phyloP scores from a whole-genome alignment of 1,140 invertebrate species.

The Arion vulgaris region DNA sequence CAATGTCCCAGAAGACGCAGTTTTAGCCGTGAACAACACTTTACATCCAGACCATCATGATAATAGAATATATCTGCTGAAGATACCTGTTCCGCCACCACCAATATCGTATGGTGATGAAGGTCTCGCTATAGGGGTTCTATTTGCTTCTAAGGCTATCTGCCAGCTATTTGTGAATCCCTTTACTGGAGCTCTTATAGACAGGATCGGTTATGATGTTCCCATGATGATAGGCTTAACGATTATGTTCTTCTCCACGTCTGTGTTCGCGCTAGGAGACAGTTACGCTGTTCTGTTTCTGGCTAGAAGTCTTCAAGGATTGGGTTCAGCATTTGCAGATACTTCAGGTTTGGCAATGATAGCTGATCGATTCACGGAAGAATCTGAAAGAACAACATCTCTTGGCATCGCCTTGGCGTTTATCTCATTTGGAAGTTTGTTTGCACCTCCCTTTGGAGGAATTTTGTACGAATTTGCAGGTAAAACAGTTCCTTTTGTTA shows the following conservation, averaged over 20 bases:
- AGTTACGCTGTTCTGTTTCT: slow-evolving; percentile 97
- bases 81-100: slow-evolving; percentile 53
- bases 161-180: slow-evolving; percentile 99
- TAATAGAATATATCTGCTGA: slow-evolving; percentile 31
- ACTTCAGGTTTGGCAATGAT: slow-evolving; percentile 99
- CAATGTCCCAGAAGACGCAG: slow-evolving; percentile 22
- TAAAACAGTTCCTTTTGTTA: slow-evolving; percentile 97
- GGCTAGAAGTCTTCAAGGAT: slow-evolving; percentile 96
- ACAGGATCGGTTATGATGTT: slow-evolving; percentile 98
- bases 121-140: slow-evolving; percentile 93
- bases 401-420: slow-evolving; percentile 98
- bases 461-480: slow-evolving; percentile 97
- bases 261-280: slow-evolving; percentile 97
- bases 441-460: slow-evolving; percentile 98
- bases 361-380: slow-evolving; percentile 98
- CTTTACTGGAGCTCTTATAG: slow-evolving; percentile 97
- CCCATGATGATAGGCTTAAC: slow-evolving; percentile 99
- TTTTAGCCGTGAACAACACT: slow-evolving; percentile 27
- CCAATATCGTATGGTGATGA: slow-evolving; percentile 84
- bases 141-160: slow-evolving; percentile 99
- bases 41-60: slow-evolving; percentile 22
- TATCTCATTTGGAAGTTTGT: slow-evolving; percentile 99
- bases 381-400: slow-evolving; percentile 93
- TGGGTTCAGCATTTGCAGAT: slow-evolving; percentile 99
- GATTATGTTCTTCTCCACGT: slow-evolving; percentile 98